Evolutionary conservation across 2,888 invertebrate species (phyloP), one percentile per base, ranked within the genome.

Genomic region (Phortica magna): DNA sequence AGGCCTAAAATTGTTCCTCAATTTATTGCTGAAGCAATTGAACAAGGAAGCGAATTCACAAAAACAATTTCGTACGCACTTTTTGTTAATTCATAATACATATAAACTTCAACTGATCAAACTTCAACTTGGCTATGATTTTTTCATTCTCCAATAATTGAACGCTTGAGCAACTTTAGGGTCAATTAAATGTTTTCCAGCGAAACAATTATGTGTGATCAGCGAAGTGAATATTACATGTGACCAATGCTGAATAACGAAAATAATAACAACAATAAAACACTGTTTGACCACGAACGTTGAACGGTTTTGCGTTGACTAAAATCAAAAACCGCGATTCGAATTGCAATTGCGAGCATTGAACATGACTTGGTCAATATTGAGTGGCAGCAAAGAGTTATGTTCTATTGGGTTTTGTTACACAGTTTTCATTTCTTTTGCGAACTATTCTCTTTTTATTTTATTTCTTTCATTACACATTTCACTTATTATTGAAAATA

Each of bases 121-220:
- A 73, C 43, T 73, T 73, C 42, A 59, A 59, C 14, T 59, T 43
- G 2, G 31, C 3, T 48, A 6, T 48, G 3, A 12, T 42, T 42
- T 9, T 61, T 61, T 67, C 42, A 67, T n/a, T 67, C n/a, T 9
- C 10, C n/a, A 67, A 67, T 77, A 80, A 75, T 64, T 77, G 70
- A 78, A 87, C 83, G 89, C 87, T 81, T 85, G 81, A 89, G 76
- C 76, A 81, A 80, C 79, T 89, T 89, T 89, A 83, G 82, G 86
- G 83, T 84, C 89, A 88, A 88, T 84, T 89, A 84, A 87, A 88
- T 70, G 81, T 75, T 81, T 70, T 59, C n/a, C 76, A 76, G 78
- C 74, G 80, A 67, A 42, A 67, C 39, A 67, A 67, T 41, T 48
- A 48, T 39, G 39, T 61, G 7, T 61, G 61, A 7, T 61, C 61